Evolutionary conservation across 2,888 invertebrate genomes (phyloP), one percentile per base, ranked within the genome.

Genomic region (Dorcus hopei): DNA sequence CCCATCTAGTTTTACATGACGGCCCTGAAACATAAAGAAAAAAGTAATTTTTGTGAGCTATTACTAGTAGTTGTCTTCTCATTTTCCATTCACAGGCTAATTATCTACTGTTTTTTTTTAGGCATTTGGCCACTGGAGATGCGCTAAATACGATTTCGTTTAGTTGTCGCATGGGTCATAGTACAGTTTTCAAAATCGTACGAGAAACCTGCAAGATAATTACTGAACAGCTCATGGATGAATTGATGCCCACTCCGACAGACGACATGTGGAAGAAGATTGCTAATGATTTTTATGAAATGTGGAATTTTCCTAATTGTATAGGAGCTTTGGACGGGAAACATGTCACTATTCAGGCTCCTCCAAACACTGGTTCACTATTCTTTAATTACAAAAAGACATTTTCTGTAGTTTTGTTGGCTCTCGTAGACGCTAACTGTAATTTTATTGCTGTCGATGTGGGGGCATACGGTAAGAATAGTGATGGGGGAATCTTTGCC

Each of bases 121-220:
- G n/a, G 33, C 49, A 49, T 33, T 49, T 38, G 9, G 26, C 11
- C 9, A 6, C 49, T 49, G 11, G 38, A 49, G 38, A 9, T 16
- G 19, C 43, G 19, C 19, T 43, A 43, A 43, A 16, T 16, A 43
- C 7, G 9, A 43, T n/a, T n/a, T n/a, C n/a, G n/a, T n/a, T n/a
- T n/a, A n/a, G n/a, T n/a, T n/a, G n/a, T n/a, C n/a, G n/a, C n/a
- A n/a, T 55, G 26, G 59, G 61, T 14, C 49, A 57, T 47, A 41
- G 58, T 52, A 62, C 65, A 23, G 57, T 61, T 26, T 42, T 41
- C 38, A 38, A 48, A 26, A 65, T 63, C 38, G 59, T 65, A 43
- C 56, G 48, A 54, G 59, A 61, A 59, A 61, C 61, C 40, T 53
- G 58, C 43, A 54, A 50, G 49, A 51, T 54, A 2, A 54, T 54